Base-by-base conservation (phyloP, 2,113 vertebrate genomes). In the Clinocottus analis region DNA sequence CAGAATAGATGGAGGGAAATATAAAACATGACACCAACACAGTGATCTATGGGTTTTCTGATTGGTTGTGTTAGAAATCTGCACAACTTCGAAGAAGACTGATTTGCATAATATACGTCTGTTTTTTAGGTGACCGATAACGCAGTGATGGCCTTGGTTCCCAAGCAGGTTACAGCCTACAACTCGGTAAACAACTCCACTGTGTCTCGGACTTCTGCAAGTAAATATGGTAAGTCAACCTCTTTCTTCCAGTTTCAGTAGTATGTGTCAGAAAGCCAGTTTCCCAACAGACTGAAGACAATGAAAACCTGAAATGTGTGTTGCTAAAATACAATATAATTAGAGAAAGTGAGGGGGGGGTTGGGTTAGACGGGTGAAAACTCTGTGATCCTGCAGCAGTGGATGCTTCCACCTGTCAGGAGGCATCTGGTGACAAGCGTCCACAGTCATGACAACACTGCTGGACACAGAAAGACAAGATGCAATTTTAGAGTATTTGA, bases 111-210 rank as follows among this genome's bases (percentile, higher is more conserved):
- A 72, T 51, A 35, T 8, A 7, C 61, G 5, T 71, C 7, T 63
- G 5, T 83, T 75, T 63, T 84, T 0, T 84, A 99, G 98, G 98
- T 98, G 5, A 93, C 97, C 63, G 98, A 99, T 93, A 97, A 97
- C 19, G 96, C 97, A 0, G 94, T 99, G 82, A 97, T 99, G 80
- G 98, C 98, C 14, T 90, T 99, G 72, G 97, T 99, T 75, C 98
- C 98, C 84, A 99, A 99, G 90, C 98, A 99, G 94, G 98, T 99
- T 64, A 98, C 97, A 45, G 97, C 97, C 61, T 99, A 99, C 90
- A 99, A 99, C 0, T 97, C 97, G 7, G 97, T 98, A 27, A 99
- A 99, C 93, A 99, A 98, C 93, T 99, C 97, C 79, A 99, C 97
- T 0, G 97, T 99, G 27, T 99, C 98, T 56, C 94, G 98, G 86